phyloP scores from a whole-genome alignment of 2,888 invertebrate genomes.

The Leptinotarsa peninsularis region DNA sequence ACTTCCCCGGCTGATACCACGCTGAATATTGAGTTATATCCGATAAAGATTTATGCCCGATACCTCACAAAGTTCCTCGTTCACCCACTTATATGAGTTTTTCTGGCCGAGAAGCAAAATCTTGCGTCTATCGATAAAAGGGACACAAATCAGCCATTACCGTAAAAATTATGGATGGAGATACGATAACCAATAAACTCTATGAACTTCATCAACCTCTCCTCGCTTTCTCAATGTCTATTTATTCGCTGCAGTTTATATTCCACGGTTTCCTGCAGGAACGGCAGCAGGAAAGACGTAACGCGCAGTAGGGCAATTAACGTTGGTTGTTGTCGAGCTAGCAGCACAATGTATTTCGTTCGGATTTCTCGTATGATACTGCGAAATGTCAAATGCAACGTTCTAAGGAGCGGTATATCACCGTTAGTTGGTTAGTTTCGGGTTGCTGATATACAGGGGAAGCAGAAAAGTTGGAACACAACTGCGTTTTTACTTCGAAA shows the following conservation, averaged over 20 bases:
- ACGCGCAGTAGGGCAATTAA: not conserved
- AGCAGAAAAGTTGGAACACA: not conserved
- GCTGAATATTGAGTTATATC: no score
- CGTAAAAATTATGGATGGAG: no score
- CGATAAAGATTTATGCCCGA: no score
- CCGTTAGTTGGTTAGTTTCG: conserved; percentile 1
- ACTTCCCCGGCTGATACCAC: no score
- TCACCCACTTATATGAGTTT: no score
- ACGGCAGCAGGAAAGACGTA: not conserved
- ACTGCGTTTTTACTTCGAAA: no score
- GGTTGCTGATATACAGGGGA: not conserved
- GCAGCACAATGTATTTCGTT: conserved; percentile 2
- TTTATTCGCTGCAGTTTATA: not conserved
- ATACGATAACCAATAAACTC: no score
- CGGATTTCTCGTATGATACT: not conserved
- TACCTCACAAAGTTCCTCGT: no score
- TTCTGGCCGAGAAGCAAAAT: no score
- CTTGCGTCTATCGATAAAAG: no score
- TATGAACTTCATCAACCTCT: not conserved
- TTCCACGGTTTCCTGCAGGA: not conserved
- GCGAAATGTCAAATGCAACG: conserved; percentile 1
- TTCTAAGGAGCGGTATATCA: not conserved
- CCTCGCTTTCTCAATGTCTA: not conserved
- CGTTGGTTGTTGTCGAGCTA: not conserved
- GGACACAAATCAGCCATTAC: no score